Evolutionary conservation across 2,113 vertebrate genomes (phyloP).

Genomic region (Brachypodius melanocephalos): DNA sequence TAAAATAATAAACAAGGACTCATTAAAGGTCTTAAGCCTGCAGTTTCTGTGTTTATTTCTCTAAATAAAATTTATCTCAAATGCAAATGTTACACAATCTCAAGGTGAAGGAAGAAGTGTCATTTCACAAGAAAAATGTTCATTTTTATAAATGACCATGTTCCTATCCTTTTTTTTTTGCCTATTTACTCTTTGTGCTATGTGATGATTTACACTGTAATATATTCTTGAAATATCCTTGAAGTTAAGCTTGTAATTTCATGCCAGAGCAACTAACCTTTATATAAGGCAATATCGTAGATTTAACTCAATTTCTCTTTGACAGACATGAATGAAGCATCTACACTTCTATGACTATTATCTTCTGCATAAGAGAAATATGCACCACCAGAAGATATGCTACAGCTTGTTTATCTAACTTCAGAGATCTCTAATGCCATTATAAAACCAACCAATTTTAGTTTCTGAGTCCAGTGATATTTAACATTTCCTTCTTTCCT

Average conservation of each 20-base stretch:
- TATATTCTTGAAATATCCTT: not conserved
- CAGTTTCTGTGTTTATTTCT: not conserved
- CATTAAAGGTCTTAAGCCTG: not conserved
- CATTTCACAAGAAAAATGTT: not conserved
- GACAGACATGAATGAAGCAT: not conserved
- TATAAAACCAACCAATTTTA: not conserved
- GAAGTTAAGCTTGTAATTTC: not conserved
- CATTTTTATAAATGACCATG: not conserved
- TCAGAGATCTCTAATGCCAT: not conserved
- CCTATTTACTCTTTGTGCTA: not conserved
- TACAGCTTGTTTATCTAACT: not conserved
- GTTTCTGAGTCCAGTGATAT: not conserved
- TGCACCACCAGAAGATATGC: not conserved
- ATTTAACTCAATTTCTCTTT: not conserved
- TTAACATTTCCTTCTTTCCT: not conserved
- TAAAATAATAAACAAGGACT: not conserved
- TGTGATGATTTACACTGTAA: not conserved
- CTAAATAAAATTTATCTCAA: not conserved
- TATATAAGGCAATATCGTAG: not conserved
- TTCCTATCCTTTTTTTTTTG: not conserved
- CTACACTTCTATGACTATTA: not conserved
- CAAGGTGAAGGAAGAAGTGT: not conserved
- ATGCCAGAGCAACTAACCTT: not conserved
- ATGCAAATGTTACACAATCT: not conserved
- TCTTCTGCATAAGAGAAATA: not conserved